phyloP scores from a whole-genome alignment of 2,113 vertebrate genomes.

The Eolophus roseicapilla region DNA sequence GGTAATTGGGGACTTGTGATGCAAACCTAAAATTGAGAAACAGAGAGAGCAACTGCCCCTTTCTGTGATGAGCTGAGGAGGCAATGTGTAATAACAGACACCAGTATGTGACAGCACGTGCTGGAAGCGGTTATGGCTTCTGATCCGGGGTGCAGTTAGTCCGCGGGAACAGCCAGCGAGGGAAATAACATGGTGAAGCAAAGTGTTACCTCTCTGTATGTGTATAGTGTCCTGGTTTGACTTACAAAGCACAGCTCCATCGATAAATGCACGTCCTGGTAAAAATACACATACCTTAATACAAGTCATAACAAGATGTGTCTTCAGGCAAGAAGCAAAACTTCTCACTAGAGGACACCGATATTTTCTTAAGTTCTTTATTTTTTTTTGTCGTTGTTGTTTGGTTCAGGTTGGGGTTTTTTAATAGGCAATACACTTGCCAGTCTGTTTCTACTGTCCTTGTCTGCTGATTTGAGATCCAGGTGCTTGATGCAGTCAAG shows the following conservation, averaged over 20 bases:
- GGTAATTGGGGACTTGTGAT: conserved; percentile 26
- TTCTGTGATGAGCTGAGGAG: conserved; percentile 35
- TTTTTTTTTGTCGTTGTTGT: not conserved
- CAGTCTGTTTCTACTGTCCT: conserved; percentile 23
- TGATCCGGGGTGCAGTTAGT: not conserved
- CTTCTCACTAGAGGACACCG: not conserved
- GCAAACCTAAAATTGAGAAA: conserved; percentile 40
- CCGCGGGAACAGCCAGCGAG: not conserved
- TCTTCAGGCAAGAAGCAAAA: conserved; percentile 46
- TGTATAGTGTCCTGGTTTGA: conserved; percentile 15
- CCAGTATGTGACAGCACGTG: not conserved
- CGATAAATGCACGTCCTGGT: not conserved
- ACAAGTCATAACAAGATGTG: not conserved
- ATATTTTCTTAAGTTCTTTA: not conserved
- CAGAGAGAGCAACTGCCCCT: conserved; percentile 42
- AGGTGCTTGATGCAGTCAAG: conserved; percentile 66
- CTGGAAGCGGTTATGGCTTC: not conserved
- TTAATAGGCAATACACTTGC: conserved; percentile 12
- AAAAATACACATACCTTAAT: not conserved
- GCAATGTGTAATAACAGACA: not conserved
- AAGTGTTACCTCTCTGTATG: not conserved
- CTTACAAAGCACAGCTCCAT: conserved; percentile 34
- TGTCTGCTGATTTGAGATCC: conserved; percentile 64
- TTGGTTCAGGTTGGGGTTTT: conserved; percentile 37
- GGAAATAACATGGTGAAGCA: not conserved